Base-by-base conservation (phyloP, 2,797 vertebrate species). In the Paedocypris micromegethes region DNA sequence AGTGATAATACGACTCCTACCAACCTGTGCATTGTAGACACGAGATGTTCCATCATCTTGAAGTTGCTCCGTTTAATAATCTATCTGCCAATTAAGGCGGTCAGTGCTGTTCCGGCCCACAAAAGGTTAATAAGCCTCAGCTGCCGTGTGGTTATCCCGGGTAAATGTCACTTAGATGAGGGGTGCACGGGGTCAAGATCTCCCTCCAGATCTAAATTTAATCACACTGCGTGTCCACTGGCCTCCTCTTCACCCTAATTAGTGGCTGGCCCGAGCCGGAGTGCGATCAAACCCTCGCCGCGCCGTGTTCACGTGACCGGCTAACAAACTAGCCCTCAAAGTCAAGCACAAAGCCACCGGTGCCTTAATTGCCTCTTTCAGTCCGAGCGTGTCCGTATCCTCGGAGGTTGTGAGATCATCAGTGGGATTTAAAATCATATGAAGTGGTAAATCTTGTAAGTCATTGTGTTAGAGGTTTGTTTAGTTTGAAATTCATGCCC, bases 131-230 rank as follows among this genome's bases (percentile, higher is more conserved):
- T 88, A 89, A 89, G 86, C 83, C 84, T 87, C 86, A 85, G 87
- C 86, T 88, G 89, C 79, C 83, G 83, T 83, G 83, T 85, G 84
- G 86, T 87, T 87, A 88, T 91, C 88, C 78, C 84, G 85, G 86
- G 86, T 89, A 91, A 91, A 90, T 91, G 89, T 91, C 90, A 91
- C 87, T 90, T 90, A 89, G 88, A 90, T 81, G 84, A 82, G 81
- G 86, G 88, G 82, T 86, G 84, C 77, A 77, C 61, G 73, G 83
- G 88, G 88, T 91, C 90, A 89, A 88, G 88, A 89, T 90, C 87
- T 89, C 88, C 87, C 86, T 82, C 86, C 87, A 87, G 88, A 91
- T 91, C 87, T 88, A 90, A 89, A 90, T 91, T 89, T 89, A 89
- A 90, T 91, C 88, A 90, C 86, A 88, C 78, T 76, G 82, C 66